A percentile compares a stretch with the other conserved stretches of the same genome.
Evolutionary conservation across 2,888 invertebrate genomes (phyloP).

Genomic region (Ditula angustiorana): DNA sequence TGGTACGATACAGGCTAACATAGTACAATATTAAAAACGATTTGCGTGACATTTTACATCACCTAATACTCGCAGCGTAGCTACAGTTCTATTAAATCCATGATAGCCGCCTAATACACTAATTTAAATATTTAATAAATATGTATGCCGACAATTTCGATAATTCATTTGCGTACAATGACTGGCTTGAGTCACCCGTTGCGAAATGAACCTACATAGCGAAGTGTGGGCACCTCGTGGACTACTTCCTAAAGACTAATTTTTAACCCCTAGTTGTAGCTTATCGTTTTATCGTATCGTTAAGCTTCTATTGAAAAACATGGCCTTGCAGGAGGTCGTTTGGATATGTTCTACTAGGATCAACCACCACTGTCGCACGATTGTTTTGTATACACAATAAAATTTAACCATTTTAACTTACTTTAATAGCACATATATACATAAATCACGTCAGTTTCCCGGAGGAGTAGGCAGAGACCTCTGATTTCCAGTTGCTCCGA

Average conservation of each 20-base stretch:
- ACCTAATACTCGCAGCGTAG: background rate
- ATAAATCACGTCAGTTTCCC: too few species aligned
- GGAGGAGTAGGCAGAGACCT: too few species aligned
- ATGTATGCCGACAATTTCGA: constrained; percentile 26
- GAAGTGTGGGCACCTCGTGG: background rate
- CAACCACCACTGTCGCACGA: too few species aligned
- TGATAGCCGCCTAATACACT: background rate
- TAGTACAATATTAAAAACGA: too few species aligned
- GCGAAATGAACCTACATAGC: constrained; percentile 24
- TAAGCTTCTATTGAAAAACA: background rate
- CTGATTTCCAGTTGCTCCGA: too few species aligned
- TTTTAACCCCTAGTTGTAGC: background rate
- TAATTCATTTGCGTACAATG: constrained; percentile 64
- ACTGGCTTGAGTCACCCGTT: constrained; percentile 38
- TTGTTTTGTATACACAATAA: too few species aligned
- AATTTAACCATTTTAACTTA: too few species aligned
- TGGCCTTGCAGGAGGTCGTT: background rate
- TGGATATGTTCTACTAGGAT: background rate
- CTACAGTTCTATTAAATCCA: background rate
- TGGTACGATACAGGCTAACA: too few species aligned
- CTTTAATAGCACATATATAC: too few species aligned
- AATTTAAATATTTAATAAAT: constrained; percentile 15
- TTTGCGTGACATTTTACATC: background rate
- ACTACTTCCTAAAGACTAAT: background rate
- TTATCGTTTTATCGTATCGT: background rate